Percentiles rank a stretch among this genome's conserved stretches.
Conservation (phyloP, 2,888 invertebrate species). For the Griposia aprilina region DNA sequence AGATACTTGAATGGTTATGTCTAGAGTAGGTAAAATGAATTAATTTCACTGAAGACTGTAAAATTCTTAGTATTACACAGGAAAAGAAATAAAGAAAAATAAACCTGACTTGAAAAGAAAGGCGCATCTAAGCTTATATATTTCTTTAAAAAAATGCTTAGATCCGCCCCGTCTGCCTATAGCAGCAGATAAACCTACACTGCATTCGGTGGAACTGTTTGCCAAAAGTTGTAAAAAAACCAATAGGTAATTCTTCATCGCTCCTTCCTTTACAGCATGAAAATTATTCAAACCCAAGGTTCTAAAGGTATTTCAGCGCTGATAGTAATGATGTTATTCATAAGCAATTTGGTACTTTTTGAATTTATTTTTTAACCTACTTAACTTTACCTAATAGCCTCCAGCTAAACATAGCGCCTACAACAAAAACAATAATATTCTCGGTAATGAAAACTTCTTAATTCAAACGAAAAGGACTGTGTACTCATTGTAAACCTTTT, state of each 20-base stretch:
- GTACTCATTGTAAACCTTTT: conserved; percentile 46
- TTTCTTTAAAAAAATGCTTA: too few species aligned
- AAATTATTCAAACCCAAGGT: not conserved
- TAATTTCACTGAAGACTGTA: not conserved
- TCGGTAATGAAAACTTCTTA: conserved; percentile 32
- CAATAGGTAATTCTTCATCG: too few species aligned
- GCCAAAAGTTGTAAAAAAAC: too few species aligned
- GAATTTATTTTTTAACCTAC: not conserved
- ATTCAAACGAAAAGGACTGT: conserved; percentile 39
- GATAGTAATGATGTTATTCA: not conserved
- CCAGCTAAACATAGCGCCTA: not conserved
- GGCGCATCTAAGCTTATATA: too few species aligned
- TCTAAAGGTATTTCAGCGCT: not conserved
- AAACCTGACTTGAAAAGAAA: not conserved
- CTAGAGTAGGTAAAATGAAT: not conserved
- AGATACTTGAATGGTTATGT: not conserved
- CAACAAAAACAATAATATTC: conserved; percentile 14
- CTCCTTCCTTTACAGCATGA: too few species aligned
- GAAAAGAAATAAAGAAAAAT: not conserved
- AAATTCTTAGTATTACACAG: too few species aligned
- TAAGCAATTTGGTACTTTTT: not conserved
- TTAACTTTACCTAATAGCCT: not conserved
- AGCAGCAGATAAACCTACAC: too few species aligned
- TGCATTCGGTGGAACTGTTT: too few species aligned
- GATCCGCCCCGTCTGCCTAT: too few species aligned